phyloP scores from a whole-genome alignment of 1,140 invertebrate genomes.

The Scaptodrosophila lebanonensis region DNA sequence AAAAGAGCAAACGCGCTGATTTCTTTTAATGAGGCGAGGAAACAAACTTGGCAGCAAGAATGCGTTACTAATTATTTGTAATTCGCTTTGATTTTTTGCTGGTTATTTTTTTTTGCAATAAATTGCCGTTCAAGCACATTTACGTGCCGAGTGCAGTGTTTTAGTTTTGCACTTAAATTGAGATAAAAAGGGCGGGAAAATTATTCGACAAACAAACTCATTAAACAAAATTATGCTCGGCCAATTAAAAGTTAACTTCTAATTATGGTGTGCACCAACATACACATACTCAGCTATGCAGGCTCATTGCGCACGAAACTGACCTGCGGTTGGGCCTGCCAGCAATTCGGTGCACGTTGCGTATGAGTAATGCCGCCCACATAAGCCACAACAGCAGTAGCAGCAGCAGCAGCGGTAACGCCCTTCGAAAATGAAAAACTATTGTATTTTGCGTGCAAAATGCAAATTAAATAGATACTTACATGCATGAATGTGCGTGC shows the following conservation, averaged over 20 bases:
- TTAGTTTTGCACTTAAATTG: slow-evolving; percentile 38
- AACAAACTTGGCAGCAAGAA: slow-evolving; percentile 19
- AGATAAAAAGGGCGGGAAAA: slow-evolving; percentile 17
- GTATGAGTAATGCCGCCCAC: slow-evolving; percentile 63
- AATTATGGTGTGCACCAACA: slow-evolving; percentile 39
- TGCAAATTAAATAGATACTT: slow-evolving; percentile 65
- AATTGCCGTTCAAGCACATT: slow-evolving; percentile 53
- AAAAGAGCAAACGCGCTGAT: slow-evolving; percentile 41
- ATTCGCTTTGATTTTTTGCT: slow-evolving; percentile 58
- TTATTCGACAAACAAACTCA: slow-evolving; percentile 4
- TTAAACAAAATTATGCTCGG: slow-evolving; percentile 48
- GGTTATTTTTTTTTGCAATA: slow-evolving; percentile 8
- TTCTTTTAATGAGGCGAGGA: background rate
- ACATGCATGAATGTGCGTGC: background rate
- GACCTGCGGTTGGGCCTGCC: slow-evolving; percentile 26
- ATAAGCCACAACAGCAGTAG: slow-evolving; percentile 14
- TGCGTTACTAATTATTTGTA: slow-evolving; percentile 64
- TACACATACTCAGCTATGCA: slow-evolving; percentile 4
- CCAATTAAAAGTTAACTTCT: slow-evolving; percentile 61
- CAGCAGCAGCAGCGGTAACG: background rate
- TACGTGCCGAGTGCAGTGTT: slow-evolving; percentile 15
- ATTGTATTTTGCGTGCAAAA: slow-evolving; percentile 69
- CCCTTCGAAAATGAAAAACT: slow-evolving; percentile 10
- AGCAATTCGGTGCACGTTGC: slow-evolving; percentile 40
- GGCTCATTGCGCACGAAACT: slow-evolving; percentile 2